These are phyloP conservation scores for Columba janthina DNA, from an alignment of 2,113 vertebrate species.

Conservation along the genomic window DNA sequence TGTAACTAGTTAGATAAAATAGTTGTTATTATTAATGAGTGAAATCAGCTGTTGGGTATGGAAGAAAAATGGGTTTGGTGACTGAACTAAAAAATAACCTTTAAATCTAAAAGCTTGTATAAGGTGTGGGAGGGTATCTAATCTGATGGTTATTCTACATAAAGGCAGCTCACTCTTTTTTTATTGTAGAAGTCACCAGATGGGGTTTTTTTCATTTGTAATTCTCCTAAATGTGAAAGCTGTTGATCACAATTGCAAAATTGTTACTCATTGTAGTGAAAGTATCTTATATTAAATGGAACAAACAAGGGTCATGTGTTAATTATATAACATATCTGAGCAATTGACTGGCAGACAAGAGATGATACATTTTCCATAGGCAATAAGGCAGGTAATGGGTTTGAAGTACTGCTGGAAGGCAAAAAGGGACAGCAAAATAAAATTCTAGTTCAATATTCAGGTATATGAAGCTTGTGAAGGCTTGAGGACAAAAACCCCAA, in stretches of 20 bases:
- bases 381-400: not conserved
- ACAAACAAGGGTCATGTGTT: not conserved
- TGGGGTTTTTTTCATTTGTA: not conserved
- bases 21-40: not conserved
- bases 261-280: slow-evolving; percentile 20
- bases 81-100: not conserved
- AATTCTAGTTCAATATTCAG: not conserved
- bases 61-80: not conserved
- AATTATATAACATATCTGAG: not conserved
- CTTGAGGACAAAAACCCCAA: not conserved
- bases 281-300: not conserved
- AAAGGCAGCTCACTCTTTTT: not conserved
- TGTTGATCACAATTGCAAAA: slow-evolving; percentile 5
- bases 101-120: not conserved
- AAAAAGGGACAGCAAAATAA: not conserved
- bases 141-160: not conserved
- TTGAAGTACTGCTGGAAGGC: not conserved
- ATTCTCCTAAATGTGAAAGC: slow-evolving; percentile 26
- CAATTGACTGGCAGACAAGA: not conserved
- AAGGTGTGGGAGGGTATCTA: not conserved
- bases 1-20: not conserved
- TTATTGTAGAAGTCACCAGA: not conserved
- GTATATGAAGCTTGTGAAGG: not conserved
- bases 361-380: not conserved
- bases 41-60: not conserved